Base-by-base conservation (phyloP, 2,113 vertebrate genomes). In the Aphelocoma coerulescens region DNA sequence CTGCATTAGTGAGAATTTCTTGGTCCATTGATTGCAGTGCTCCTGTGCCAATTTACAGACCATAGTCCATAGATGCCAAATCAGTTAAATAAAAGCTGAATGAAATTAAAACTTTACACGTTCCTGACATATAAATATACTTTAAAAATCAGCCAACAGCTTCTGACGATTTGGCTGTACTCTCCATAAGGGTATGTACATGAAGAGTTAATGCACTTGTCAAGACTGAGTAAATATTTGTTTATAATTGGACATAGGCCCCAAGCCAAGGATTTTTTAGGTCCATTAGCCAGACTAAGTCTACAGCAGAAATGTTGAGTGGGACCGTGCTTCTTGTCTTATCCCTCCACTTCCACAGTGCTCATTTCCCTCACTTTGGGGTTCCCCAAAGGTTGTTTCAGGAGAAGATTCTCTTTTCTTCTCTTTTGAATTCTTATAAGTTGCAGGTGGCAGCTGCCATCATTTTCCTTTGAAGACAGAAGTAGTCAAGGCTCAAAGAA, bases 171-270 rank as follows among this genome's bases (percentile, higher is more conserved):
- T 88, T 95, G 66, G 12, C 67, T 91, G 33, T 23, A 58, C 2
- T 13, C 5, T 68, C 24, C 2, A 1, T 66, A 46, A 67, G 28
- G 44, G 52, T 71, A 81, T 22, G 10, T 44, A 57, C 8, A 7
- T 41, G n/a, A 76, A 94, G 37, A 73, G 71, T 90, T 94, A 94
- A 90, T 76, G 44, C 90, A 80, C 82, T 73, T 83, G 49, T 52
- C 39, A 85, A 48, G 66, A 79, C 20, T 55, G 26, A 75, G 39
- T 86, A 87, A 95, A 89, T 93, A 81, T 78, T 96, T 95, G 61
- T 87, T 96, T 96, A 63, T 55, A 78, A 81, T 58, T 85, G 10
- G 13, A 68, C 79, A 48, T 27, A 62, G 32, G 15, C 11, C 19
- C 16, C 26, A 46, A 66, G 9, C n/a, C 71, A 83, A 65, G 15